Percentiles rank a stretch among this genome's conserved stretches.
These are phyloP conservation scores for Micropoecilia bifurca DNA, from an alignment of 2,797 vertebrate species.

Conservation along the genomic window DNA sequence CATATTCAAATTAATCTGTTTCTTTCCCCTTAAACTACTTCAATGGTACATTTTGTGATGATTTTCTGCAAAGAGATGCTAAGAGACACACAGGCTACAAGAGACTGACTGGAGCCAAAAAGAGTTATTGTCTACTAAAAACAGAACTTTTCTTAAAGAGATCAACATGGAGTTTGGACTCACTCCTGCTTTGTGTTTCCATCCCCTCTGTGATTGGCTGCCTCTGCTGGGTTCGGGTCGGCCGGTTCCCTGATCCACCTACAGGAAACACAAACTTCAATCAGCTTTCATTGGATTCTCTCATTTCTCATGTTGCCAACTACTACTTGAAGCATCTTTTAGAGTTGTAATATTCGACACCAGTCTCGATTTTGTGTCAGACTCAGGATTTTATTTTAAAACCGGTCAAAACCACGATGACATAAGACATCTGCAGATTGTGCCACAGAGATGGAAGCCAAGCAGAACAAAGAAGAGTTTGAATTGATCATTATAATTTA, in stretches of 20 bases:
- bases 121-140: neutral
- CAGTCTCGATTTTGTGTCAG: no score
- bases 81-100: no score
- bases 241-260: conserved; percentile 76
- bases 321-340: neutral
- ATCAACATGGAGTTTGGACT: conserved; percentile 61
- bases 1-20: neutral
- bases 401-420: no score
- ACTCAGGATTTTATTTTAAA: no score
- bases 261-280: conserved; percentile 50
- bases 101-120: no score
- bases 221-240: conserved; percentile 76
- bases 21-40: neutral
- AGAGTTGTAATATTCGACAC: no score
- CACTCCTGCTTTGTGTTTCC: conserved; percentile 89
- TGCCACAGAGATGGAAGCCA: no score
- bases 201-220: conserved; percentile 76
- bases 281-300: neutral
- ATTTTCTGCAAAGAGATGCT: no score
- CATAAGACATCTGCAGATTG: no score
- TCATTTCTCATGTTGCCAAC: neutral
- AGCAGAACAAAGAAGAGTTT: no score
- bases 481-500: no score
- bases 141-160: neutral
- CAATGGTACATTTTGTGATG: neutral